Conservation (phyloP, 2,797 vertebrate species). For the Bucorvus abyssinicus region DNA sequence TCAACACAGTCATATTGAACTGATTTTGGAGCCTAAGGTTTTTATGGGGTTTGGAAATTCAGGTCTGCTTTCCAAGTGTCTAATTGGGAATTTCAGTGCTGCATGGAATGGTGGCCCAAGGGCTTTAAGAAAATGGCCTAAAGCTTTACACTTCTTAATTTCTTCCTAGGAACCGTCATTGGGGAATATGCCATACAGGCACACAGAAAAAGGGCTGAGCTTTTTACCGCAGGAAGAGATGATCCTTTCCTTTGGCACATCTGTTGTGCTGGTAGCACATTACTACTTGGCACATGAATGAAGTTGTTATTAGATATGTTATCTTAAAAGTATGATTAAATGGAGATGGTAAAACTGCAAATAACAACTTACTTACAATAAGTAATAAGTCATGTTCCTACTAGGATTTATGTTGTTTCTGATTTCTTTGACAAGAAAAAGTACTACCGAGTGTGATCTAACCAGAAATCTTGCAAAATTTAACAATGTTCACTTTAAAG, state of each 20-base stretch:
- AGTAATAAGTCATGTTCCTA: not conserved
- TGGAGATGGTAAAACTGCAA: not conserved
- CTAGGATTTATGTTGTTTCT: not conserved
- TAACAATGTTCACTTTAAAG: not conserved
- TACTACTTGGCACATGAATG: not conserved
- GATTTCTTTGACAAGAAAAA: not conserved
- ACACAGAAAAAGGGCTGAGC: not conserved
- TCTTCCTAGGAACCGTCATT: not conserved
- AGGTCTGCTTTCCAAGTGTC: not conserved
- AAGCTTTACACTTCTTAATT: not conserved
- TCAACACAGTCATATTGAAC: not conserved
- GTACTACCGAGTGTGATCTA: not conserved
- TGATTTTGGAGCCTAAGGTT: not conserved
- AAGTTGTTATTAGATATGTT: not conserved
- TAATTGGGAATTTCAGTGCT: not conserved
- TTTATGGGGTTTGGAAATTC: not conserved
- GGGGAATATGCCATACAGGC: too few species aligned
- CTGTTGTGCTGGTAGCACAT: not conserved
- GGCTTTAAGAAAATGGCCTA: not conserved
- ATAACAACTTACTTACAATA: not conserved
- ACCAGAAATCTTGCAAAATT: not conserved
- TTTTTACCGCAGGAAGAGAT: not conserved
- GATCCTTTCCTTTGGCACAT: not conserved
- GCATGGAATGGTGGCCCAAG: not conserved
- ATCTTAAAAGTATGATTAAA: not conserved